Evolutionary conservation across 1,140 invertebrate genomes (phyloP), one percentile per base, ranked within the genome.

Genomic region (Wasmannia auropunctata): DNA sequence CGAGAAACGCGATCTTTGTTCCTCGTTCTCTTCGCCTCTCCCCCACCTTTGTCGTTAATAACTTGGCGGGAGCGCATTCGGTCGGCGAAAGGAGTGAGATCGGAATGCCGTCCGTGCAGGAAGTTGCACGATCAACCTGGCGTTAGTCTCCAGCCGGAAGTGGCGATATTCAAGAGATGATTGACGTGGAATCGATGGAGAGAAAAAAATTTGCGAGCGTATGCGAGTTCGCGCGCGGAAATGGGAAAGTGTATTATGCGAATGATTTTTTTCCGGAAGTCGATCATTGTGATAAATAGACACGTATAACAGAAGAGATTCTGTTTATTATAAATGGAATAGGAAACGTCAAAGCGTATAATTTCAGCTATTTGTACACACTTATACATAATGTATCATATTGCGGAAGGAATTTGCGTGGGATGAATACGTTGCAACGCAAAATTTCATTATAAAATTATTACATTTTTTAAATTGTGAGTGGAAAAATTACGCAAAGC

Each of bases 41-140:
- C n/a, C 56, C 37, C 46, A 63, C 77, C 46, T 54, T 7, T 22
- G 69, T 75, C 46, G 88, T 88, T 91, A 91, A 91, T 91, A 91
- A 91, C 88, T 88, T 85, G 0, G 69, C 79, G 58, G 76, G 74
- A 84, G 88, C 75, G 86, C 40, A 84, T 84, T 80, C 54, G 87
- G 62, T 63, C 70, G 86, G 88, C 89, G 89, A 90, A 91, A 90
- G 89, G 88, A 90, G 83, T 76, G 81, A 77, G 88, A 81, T 87
- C 62, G 90, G 89, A 91, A 91, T 91, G 90, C 79, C 65, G 90
- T 91, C 86, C 54, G 63, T 91, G 60, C 90, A 90, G 90, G 90
- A 91, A 91, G 89, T n/a, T 85, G 81, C 74, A 54, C 81, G 86
- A 91, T 90, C 89, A 83, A 86, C 86, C 77, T 86, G 65, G 40